Evolutionary conservation across 1,140 invertebrate species (phyloP).

Genomic region (Wasmannia auropunctata): DNA sequence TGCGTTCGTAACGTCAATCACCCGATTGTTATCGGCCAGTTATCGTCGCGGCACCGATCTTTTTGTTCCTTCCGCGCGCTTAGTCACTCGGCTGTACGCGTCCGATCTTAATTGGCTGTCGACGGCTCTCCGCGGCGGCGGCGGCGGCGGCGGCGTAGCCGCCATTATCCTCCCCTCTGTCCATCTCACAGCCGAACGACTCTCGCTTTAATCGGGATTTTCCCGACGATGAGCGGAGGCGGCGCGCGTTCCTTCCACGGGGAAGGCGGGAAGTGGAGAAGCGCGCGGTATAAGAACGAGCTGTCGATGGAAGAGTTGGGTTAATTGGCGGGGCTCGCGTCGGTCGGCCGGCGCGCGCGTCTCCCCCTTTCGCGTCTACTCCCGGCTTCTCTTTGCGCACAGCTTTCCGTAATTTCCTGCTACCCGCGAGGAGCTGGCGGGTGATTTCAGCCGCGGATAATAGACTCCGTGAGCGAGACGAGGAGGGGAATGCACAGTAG

Average conservation of each 20-base stretch:
- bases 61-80: conserved; percentile 4
- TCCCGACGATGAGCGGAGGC: conserved; percentile 26
- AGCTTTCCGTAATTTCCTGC: conserved; percentile 53
- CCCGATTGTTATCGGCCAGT: conserved; percentile 24
- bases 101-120: conserved; percentile 50
- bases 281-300: conserved; percentile 31
- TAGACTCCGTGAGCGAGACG: conserved; percentile 12
- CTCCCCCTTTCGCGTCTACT: neutral
- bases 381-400: conserved; percentile 50
- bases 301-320: conserved; percentile 53
- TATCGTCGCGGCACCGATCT: conserved; percentile 12
- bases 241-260: neutral
- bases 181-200: conserved; percentile 1
- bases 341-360: neutral
- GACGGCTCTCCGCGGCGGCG: conserved; percentile 42
- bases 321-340: conserved; percentile 45
- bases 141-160: too few species aligned
- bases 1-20: neutral
- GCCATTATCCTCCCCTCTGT: conserved; percentile 19
- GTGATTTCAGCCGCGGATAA: conserved; percentile 27
- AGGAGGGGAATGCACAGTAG: neutral
- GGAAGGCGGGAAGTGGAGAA: neutral
- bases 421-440: conserved; percentile 2
- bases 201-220: conserved; percentile 35
- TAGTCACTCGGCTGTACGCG: conserved; percentile 38